Conservation (phyloP, 2,888 invertebrate genomes). For the Asteroscopus sphinx region DNA sequence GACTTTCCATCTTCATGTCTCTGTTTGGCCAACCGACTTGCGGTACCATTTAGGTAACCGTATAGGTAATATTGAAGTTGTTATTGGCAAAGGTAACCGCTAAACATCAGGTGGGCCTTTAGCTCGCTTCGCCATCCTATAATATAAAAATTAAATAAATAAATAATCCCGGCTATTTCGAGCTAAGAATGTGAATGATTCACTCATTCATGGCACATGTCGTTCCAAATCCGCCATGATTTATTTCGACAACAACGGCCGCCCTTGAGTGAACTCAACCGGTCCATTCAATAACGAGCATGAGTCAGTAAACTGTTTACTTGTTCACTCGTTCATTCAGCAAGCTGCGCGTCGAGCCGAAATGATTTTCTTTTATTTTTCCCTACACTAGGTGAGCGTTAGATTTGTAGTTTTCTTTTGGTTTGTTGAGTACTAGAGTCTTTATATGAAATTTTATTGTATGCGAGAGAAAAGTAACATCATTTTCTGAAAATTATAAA, state of each 20-base stretch:
- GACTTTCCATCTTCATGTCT: too few relatives aligned
- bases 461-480: too few relatives aligned
- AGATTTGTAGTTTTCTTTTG: slow-evolving; percentile 1
- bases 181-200: slow-evolving; percentile 42
- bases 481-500: too few relatives aligned
- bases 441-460: too few relatives aligned
- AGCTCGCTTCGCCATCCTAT: too few relatives aligned
- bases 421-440: not conserved
- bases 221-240: slow-evolving; percentile 43
- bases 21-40: too few relatives aligned
- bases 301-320: slow-evolving; percentile 58
- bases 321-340: slow-evolving; percentile 56
- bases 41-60: too few relatives aligned
- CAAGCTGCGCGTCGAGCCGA: slow-evolving; percentile 35
- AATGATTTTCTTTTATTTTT: slow-evolving; percentile 47
- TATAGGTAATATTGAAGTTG: too few relatives aligned
- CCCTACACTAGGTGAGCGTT: slow-evolving; percentile 23
- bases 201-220: slow-evolving; percentile 55
- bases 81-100: too few relatives aligned
- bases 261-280: slow-evolving; percentile 54
- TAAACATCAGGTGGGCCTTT: too few relatives aligned
- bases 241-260: slow-evolving; percentile 48
- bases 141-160: not conserved
- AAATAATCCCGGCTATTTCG: not conserved
- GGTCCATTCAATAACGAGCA: slow-evolving; percentile 56